phyloP scores from a whole-genome alignment of 2,888 invertebrate genomes.

The Empis stercorea region DNA sequence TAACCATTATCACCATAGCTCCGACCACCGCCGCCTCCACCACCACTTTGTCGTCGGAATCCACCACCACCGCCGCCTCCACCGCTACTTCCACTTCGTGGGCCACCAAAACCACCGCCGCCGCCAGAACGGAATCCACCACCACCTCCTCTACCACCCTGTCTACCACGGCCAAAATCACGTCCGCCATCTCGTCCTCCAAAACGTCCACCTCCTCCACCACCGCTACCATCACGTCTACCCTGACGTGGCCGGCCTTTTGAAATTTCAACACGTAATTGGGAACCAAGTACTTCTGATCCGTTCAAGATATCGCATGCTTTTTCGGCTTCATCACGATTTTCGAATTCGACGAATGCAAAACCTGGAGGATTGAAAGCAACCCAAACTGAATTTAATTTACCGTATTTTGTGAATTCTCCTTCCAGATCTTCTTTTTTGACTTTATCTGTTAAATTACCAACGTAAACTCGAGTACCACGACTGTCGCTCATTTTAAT shows the following conservation, averaged over 20 bases:
- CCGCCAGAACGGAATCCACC: slow-evolving; percentile 25
- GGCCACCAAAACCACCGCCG: slow-evolving; percentile 30
- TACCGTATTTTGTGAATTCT: slow-evolving; percentile 85
- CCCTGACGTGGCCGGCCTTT: slow-evolving; percentile 49
- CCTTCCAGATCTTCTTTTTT: slow-evolving; percentile 85
- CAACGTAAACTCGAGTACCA: slow-evolving; percentile 75
- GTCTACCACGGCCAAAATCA: slow-evolving; percentile 41
- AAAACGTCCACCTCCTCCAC: slow-evolving; percentile 37
- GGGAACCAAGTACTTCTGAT: slow-evolving; percentile 74
- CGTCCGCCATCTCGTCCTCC: slow-evolving; percentile 32
- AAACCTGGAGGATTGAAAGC: slow-evolving; percentile 91
- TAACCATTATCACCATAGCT: slow-evolving; percentile 34
- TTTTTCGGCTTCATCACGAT: slow-evolving; percentile 76
- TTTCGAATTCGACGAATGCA: slow-evolving; percentile 86
- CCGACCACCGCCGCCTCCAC: slow-evolving; percentile 39
- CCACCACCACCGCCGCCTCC: slow-evolving; percentile 10
- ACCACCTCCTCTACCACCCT: slow-evolving; percentile 42
- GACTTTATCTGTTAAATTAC: slow-evolving; percentile 75
- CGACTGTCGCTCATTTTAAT: slow-evolving; percentile 23
- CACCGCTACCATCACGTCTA: background rate
- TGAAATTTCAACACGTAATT: slow-evolving; percentile 77
- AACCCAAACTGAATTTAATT: slow-evolving; percentile 81
- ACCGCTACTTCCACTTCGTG: slow-evolving; percentile 14
- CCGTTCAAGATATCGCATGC: slow-evolving; percentile 72
- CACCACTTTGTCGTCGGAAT: slow-evolving; percentile 13